Evolutionary conservation across 30 jellyfish, hydroid and myxozoan genomes (phyloP).

Genomic region (Aurelia aurita complex sp. Pacific): DNA sequence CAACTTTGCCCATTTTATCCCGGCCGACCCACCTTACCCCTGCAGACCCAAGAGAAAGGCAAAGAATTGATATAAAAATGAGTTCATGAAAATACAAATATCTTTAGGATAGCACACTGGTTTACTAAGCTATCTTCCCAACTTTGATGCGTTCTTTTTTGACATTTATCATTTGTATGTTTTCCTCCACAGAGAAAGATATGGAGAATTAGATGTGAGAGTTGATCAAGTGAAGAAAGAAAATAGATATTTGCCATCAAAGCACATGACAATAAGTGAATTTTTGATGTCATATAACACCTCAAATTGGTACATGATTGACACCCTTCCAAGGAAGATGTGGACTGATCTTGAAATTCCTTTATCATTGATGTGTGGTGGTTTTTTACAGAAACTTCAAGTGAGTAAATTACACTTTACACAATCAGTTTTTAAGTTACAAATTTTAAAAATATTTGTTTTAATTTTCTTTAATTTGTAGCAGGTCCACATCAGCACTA

Average conservation of each 20-base stretch:
- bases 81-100: too few species aligned
- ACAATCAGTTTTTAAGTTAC: too few species aligned
- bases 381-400: slow-evolving; percentile 39
- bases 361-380: slow-evolving; percentile 21
- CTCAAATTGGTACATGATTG: slow-evolving; percentile 40
- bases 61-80: too few species aligned
- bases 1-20: too few species aligned
- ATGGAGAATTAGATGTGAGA: slow-evolving; percentile 29
- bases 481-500: too few species aligned
- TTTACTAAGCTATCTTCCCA: too few species aligned
- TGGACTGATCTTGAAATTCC: slow-evolving; percentile 48
- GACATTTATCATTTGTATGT: background rate
- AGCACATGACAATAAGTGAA: slow-evolving; percentile 9
- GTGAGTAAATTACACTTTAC: slow-evolving; percentile 1
- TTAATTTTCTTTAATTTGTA: too few species aligned
- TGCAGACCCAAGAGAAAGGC: too few species aligned
- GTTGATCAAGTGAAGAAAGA: slow-evolving; percentile 56
- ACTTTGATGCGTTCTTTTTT: too few species aligned
- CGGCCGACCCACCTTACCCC: too few species aligned
- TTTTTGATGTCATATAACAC: slow-evolving; percentile 22
- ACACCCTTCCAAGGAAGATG: slow-evolving; percentile 62
- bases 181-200: background rate
- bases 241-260: slow-evolving; percentile 42
- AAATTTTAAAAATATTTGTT: too few species aligned
- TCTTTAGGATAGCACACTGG: too few species aligned